phyloP scores from a whole-genome alignment of 2,888 invertebrate genomes.

The Osmoderma eremita region DNA sequence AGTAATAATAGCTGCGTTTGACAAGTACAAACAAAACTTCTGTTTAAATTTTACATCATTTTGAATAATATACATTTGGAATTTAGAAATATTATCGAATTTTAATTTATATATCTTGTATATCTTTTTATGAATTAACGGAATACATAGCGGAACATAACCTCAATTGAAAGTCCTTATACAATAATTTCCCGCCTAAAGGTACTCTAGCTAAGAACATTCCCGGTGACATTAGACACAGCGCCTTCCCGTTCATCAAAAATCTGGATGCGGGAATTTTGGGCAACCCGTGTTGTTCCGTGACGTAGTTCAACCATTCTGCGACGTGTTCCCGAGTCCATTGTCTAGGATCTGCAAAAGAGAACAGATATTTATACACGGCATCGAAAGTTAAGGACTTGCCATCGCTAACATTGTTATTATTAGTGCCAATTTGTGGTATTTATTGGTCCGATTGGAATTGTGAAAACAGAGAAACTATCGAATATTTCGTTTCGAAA shows the following conservation, averaged over 20 bases:
- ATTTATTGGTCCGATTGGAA: too few relatives aligned
- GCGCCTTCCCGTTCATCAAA: constrained; percentile 83
- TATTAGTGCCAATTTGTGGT: too few relatives aligned
- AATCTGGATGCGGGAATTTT: constrained; percentile 71
- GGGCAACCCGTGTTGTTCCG: constrained; percentile 68
- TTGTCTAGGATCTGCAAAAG: constrained; percentile 71
- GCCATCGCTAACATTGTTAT: too few relatives aligned
- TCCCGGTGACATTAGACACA: constrained; percentile 79
- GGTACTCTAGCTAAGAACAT: constrained; percentile 81
- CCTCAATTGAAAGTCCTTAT: constrained; percentile 76
- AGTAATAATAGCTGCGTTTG: neutral
- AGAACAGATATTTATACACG: too few relatives aligned
- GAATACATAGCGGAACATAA: constrained; percentile 74
- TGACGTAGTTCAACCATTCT: constrained; percentile 72
- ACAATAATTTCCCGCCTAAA: constrained; percentile 72
- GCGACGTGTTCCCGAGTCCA: constrained; percentile 79
- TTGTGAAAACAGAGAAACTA: too few relatives aligned
- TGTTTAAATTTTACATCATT: too few relatives aligned
- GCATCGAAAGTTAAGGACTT: too few relatives aligned
- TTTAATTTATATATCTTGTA: neutral
- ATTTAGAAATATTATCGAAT: constrained; percentile 1
- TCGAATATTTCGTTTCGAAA: too few relatives aligned
- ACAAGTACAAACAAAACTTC: neutral
- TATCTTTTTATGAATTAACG: constrained; percentile 1
- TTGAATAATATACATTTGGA: constrained; percentile 3